Evolutionary conservation across 2,113 vertebrate genomes (phyloP), one percentile per base, ranked within the genome.

Genomic region (Oxyruncus cristatus): DNA sequence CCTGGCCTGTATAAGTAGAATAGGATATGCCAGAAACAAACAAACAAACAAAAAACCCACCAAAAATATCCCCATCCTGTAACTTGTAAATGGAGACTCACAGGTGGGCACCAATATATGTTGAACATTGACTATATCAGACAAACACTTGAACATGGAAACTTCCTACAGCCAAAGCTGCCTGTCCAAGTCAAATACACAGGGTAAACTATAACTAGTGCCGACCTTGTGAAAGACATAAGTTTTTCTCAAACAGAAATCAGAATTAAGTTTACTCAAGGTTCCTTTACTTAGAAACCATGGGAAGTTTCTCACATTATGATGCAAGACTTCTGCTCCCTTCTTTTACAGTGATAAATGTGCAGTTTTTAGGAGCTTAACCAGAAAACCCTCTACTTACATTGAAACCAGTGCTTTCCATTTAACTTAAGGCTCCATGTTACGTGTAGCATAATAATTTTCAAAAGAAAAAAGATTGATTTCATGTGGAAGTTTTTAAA

Each of bases 31-130:
- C 55, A 63, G 35, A 50, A 44, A 39, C 8, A 47, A 41, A 30
- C 46, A 50, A 24, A 50, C 19, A 26, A 14, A 8, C 3, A 12
- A 41, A 32, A 12, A 6, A 21, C 1, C 0, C 18, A 39, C 12
- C 8, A 35, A 75, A 10, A 70, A 62, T 13, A 88, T 23, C 49
- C 53, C n/a, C 30, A 28, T 21, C 14, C 49, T 39, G 47, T 1
- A 41, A n/a, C 27, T 33, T 44, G 28, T 42, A 86, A 80, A 73
- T 21, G 33, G 35, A 93, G 27, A 71, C 5, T 30, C 55, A 22
- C 5, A 27, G 3, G 15, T 53, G 53, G 77, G 72, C 58, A 85
- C 26, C 1, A 3, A 22, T 1, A 6, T 0, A 3, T 18, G 50
- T 3, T 47, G 59, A 81, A 77, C 7, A 0, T 8, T n/a, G 55